Base-by-base conservation (phyloP, 2,888 invertebrate genomes). In the Colletes collaris region DNA sequence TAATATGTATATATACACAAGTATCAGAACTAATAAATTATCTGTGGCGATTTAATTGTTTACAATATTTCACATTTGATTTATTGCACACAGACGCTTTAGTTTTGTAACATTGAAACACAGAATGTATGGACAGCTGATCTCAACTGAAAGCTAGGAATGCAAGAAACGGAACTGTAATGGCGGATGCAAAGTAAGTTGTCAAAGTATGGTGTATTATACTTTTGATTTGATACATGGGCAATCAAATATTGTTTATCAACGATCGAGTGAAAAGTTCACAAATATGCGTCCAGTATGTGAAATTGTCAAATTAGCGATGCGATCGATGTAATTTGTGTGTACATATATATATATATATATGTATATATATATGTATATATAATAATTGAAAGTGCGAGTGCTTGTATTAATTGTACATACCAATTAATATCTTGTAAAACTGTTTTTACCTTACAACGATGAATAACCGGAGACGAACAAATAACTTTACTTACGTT, bases 401-500 rank as follows among this genome's bases (percentile, higher is more conserved):
- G 67, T 56, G 63, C 16, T 55, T 64, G 44, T 56, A 71, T 46
- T 66, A 58, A 68, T 68, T 68, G 68, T 68, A 68, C 46, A 76
- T 69, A 76, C 19, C 65, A 67, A 67, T 50, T 70, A 63, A 64
- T 64, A 76, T 56, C 53, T 72, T 46, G 35, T 69, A 75, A 69
- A 65, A 69, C 13, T 58, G 19, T 37, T 62, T 56, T n/a, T 67
- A 62, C 52, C 11, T 60, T 60, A 73, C 67, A 50, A 82, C 78
- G 79, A 92, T 92, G 92, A 90, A 92, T 81, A 95, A 95, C 90
- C 94, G 95, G 66, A 94, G 95, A 84, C 94, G 96, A 88, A 95
- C 94, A 88, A 94, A 95, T 88, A 96, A 96, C 93, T 96, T 96
- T 91, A 96, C 96, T 2, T 97, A 97, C 91, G 97, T 97, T 89